phyloP scores from a whole-genome alignment of 2,797 vertebrate species.

The Ceryle rudis region DNA sequence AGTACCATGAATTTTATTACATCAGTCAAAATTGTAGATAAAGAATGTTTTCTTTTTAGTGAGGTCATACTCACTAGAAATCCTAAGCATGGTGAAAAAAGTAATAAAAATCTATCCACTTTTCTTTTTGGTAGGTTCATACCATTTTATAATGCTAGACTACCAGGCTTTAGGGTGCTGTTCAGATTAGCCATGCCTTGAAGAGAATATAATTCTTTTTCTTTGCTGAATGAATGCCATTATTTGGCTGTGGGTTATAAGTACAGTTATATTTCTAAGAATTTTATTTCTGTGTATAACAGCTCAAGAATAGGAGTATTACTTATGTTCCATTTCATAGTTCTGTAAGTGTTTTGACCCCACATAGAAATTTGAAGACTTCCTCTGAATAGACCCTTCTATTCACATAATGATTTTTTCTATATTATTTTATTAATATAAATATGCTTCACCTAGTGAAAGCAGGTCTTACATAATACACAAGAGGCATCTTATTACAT shows the following conservation, averaged over 20 bases:
- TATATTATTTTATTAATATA: slow-evolving; percentile 69
- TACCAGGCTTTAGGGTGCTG: background rate
- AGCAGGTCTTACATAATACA: slow-evolving; percentile 59
- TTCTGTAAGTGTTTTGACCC: slow-evolving; percentile 65
- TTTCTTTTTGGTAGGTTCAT: slow-evolving; percentile 24
- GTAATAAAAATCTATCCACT: background rate
- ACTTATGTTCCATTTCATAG: slow-evolving; percentile 61
- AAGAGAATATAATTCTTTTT: slow-evolving; percentile 64
- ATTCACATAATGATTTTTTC: slow-evolving; percentile 55
- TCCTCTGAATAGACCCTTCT: slow-evolving; percentile 64
- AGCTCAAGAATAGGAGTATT: slow-evolving; percentile 59
- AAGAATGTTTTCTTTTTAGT: background rate
- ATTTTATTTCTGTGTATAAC: slow-evolving; percentile 62
- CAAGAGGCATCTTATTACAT: slow-evolving; percentile 65
- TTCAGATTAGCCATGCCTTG: slow-evolving; percentile 53
- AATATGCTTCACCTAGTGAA: slow-evolving; percentile 62
- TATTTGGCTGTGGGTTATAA: slow-evolving; percentile 56
- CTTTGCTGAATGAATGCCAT: slow-evolving; percentile 55
- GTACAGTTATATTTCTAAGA: slow-evolving; percentile 56
- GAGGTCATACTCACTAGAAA: background rate
- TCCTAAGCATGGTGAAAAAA: background rate
- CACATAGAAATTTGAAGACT: slow-evolving; percentile 64
- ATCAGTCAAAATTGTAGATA: background rate
- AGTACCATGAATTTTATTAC: background rate
- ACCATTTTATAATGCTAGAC: background rate